Evolutionary conservation across 1,140 invertebrate species (phyloP), one percentile per base, ranked within the genome.

Genomic region (Sesamia nonagrioides): DNA sequence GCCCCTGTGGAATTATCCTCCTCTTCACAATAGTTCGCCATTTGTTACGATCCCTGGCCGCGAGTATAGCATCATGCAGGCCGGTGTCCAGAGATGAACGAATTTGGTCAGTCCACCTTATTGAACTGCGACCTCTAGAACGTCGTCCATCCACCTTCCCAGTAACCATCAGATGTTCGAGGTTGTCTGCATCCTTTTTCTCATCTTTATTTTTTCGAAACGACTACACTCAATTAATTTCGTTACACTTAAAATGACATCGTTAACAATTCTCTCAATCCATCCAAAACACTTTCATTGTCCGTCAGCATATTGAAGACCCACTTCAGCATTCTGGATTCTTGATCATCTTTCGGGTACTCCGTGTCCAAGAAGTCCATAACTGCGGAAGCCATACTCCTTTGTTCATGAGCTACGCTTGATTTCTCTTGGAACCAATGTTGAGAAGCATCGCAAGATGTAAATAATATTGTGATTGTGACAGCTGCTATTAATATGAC

Each of bases 321-420:
- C 45, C 89, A 79, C 69, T 94, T 94, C 82, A 94, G 83, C 45
- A 88, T 80, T 40, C 81, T 86, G 0, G 88, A 83, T 52, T 92
- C 91, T 9, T 77, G 56, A 63, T 94, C 91, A 35, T 93, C 91
- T 78, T 92, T 92, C 13, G 91, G 89, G 21, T 86, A 93, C 13
- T 91, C 15, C 7, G 85, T 80, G 69, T 94, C 91, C 40, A 94
- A 52, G 52, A 86, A 91, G 66, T 85, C 83, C 1, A 84, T 84
- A 11, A 92, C 83, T 0, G 87, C 83, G 7, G 92, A 89, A 0
- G 91, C 77, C 81, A 92, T 79, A 21, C 90, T 88, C 13, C 88
- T 79, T 61, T 80, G 80, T 35, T 81, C 71, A 11, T 11, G 3
- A 6, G 13, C 79, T 79, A 48, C 66, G 11, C 33, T 52, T 42